phyloP scores from a whole-genome alignment of 2,888 invertebrate genomes.

The Colletes collaris region DNA sequence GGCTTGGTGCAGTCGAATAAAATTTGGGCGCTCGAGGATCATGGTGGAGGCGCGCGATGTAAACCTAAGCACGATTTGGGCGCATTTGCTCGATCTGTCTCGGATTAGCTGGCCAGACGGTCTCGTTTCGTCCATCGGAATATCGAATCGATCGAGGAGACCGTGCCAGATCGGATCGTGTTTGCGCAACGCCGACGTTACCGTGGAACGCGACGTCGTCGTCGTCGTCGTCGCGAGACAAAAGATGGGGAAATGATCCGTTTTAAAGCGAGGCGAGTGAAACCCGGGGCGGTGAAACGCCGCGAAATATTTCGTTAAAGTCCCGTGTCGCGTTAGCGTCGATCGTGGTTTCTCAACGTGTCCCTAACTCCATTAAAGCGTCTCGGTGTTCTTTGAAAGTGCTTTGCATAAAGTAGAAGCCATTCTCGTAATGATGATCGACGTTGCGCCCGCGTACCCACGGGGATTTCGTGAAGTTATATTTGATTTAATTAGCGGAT shows the following conservation, averaged over 20 bases:
- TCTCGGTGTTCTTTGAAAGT: conserved; percentile 58
- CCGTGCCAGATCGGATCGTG: too few species aligned
- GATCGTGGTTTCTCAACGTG: conserved; percentile 48
- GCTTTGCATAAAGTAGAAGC: conserved; percentile 62
- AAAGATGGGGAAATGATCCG: neutral
- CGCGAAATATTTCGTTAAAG: conserved; percentile 42
- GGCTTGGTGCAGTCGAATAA: too few species aligned
- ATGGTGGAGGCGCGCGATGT: too few species aligned
- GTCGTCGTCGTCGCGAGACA: neutral
- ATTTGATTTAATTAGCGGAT: conserved; percentile 62
- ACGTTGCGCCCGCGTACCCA: conserved; percentile 45
- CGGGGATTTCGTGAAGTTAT: conserved; percentile 54
- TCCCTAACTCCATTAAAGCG: conserved; percentile 56
- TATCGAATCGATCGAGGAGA: too few species aligned
- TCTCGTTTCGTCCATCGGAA: too few species aligned
- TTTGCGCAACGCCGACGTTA: too few species aligned
- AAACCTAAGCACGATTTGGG: too few species aligned
- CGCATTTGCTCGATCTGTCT: too few species aligned
- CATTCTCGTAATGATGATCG: conserved; percentile 59
- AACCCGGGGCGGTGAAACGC: neutral
- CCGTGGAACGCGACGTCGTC: too few species aligned
- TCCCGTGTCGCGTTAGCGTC: conserved; percentile 53
- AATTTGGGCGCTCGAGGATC: too few species aligned
- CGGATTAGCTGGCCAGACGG: too few species aligned
- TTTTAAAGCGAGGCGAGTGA: neutral